phyloP scores from a whole-genome alignment of 2,113 vertebrate species.

The Ranitomeya variabilis region DNA sequence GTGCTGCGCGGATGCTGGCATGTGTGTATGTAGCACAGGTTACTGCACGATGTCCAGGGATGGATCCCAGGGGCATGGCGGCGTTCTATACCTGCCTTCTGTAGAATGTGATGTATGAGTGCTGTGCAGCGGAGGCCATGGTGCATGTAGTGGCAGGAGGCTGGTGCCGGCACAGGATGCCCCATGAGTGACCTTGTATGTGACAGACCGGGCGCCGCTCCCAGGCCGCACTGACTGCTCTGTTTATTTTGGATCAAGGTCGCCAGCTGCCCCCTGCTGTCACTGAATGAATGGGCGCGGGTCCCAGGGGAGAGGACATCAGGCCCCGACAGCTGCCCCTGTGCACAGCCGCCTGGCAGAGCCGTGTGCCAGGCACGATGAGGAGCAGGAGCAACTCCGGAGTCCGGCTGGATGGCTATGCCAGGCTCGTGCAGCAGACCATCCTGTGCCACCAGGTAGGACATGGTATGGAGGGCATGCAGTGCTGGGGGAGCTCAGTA shows the following conservation, averaged over 20 bases:
- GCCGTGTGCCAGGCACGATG: slow-evolving; percentile 70
- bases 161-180: no score
- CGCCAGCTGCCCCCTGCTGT: slow-evolving; percentile 45
- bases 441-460: slow-evolving; percentile 91
- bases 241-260: slow-evolving; percentile 60
- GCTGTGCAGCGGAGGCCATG: no score
- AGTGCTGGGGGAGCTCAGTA: no score
- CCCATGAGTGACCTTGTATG: slow-evolving; percentile 17
- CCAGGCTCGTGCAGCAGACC: slow-evolving; percentile 89
- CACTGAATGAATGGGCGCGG: slow-evolving; percentile 45
- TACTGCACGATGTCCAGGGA: neutral
- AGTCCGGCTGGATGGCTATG: slow-evolving; percentile 90
- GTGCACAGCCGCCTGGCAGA: neutral
- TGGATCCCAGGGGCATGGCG: neutral
- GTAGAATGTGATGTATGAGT: no score
- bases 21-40: neutral
- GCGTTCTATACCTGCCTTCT: no score
- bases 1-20: neutral
- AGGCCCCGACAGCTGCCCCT: neutral
- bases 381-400: slow-evolving; percentile 96
- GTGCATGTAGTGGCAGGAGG: no score
- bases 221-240: slow-evolving; percentile 47
- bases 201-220: neutral
- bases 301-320: neutral
- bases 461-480: neutral